phyloP scores from a whole-genome alignment of 2,797 vertebrate species.

The Peromyscus melanophrys region DNA sequence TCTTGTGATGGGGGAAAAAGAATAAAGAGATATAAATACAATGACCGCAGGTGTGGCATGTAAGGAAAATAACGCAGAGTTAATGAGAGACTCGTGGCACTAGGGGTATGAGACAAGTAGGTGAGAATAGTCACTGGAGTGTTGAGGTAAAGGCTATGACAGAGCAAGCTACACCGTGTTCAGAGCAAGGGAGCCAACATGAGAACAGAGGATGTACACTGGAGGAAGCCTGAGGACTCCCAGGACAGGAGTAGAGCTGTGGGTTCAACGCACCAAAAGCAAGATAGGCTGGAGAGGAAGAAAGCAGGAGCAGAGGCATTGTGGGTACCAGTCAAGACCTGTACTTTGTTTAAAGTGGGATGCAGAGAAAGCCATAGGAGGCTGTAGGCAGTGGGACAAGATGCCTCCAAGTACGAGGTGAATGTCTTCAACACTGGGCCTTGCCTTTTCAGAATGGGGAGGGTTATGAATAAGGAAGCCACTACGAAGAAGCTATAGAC shows the following conservation, averaged over 20 bases:
- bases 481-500: background rate
- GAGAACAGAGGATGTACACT: background rate
- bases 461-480: background rate
- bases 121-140: background rate
- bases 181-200: background rate
- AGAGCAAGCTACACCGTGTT: too few species aligned
- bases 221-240: background rate
- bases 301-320: fast-evolving
- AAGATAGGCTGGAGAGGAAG: background rate
- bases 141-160: fast-evolving
- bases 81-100: background rate
- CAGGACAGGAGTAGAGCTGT: background rate
- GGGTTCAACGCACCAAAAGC: background rate
- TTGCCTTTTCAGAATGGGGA: background rate
- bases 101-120: too few species aligned
- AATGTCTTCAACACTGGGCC: background rate
- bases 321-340: background rate
- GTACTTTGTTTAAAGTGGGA: background rate
- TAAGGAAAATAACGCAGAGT: background rate
- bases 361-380: background rate
- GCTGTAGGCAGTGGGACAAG: background rate
- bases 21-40: background rate
- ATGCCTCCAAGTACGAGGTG: background rate
- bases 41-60: too few species aligned
- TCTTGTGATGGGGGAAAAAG: background rate